Evolutionary conservation across 1,140 invertebrate genomes (phyloP), one percentile per base, ranked within the genome.

Genomic region (Drosophila novamexicana): DNA sequence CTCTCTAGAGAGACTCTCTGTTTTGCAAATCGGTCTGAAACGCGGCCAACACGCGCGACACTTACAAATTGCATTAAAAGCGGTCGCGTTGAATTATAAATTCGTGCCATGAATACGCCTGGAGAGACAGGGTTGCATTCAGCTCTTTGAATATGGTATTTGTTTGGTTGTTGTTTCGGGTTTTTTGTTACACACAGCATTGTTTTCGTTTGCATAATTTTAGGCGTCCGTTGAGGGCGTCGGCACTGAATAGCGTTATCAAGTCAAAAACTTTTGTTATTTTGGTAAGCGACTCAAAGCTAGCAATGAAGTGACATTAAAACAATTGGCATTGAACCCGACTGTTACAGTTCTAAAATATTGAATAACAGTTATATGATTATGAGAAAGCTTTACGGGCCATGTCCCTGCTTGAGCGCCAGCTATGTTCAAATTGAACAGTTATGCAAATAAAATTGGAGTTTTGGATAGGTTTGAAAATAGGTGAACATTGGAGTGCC

Each of bases 41-140:
- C 61, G 62, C 81, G 56, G 16, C 37, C 62, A 64, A 22, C 58
- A 40, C 67, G 63, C 64, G 52, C 61, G 72, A 73, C 76, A 66
- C 76, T 75, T 75, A 71, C 79, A 77, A 88, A 86, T 88, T 88
- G 83, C 72, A 83, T 88, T 88, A 75, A 86, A 81, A 79, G 58
- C 65, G 72, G 42, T 63, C 50, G 67, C 65, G 53, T 49, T 67
- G 57, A 78, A 74, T 74, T 84, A 62, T 57, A 75, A 84, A 67
- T 57, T 64, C 53, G 40, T 36, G 52, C 63, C 59, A 70, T 75
- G 71, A 70, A 70, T 75, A 71, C 62, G 56, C 44, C 63, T 63
- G 44, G 18, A 6, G 14, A 39, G 44, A 45, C 47, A 61, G 50
- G 39, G 22, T 22, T 9, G 42, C 66, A 71, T 63, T 71, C 58